Base-by-base conservation (phyloP, 2,888 invertebrate species). In the Drosophila yooni region DNA sequence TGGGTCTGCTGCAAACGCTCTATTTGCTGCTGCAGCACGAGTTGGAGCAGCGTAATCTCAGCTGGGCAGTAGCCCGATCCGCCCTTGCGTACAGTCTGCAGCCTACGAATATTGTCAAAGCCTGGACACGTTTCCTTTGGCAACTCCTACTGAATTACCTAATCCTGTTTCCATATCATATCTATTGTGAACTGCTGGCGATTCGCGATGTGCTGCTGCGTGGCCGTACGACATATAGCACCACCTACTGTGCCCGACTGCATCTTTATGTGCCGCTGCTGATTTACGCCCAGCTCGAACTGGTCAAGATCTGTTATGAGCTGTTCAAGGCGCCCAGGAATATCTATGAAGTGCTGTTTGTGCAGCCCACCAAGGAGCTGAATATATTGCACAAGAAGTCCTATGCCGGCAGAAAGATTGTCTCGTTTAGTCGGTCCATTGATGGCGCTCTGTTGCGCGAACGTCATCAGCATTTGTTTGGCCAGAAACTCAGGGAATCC, bases 51-150 rank as follows among this genome's bases (percentile, higher is more conserved):
- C 81, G 92, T 2, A 91, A 92, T 71, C 81, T 93, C 1, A 92
- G 50, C 71, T 91, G 53, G 94, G 93, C 81, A 91, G 94, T 91
- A 25, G 89, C 94, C 2, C 77, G 93, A 0, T 83, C 91, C 50
- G 93, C 94, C 0, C 67, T 94, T 2, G 74, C 91, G 0, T 84
- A 90, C 11, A 94, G 94, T 2, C 75, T 94, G 18, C 93, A 94
- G 77, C 94, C 94, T 0, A 84, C 91, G 6, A 94, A 93, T 74
- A 73, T 94, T 21, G 51, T 91, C 2, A 92, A 88, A 54, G 88
- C 90, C 15, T 81, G 90, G 53, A 75, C 94, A 0, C 90, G 88
- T 33, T 87, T 92, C 38, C 34, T 92, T 2, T 94, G 93, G 93
- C 91, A 91, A 21, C 66, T 91, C 15, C 85, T 89, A 68, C 71